Evolutionary conservation across 2,797 vertebrate genomes (phyloP).

Genomic region (Sebastes matsubarae): DNA sequence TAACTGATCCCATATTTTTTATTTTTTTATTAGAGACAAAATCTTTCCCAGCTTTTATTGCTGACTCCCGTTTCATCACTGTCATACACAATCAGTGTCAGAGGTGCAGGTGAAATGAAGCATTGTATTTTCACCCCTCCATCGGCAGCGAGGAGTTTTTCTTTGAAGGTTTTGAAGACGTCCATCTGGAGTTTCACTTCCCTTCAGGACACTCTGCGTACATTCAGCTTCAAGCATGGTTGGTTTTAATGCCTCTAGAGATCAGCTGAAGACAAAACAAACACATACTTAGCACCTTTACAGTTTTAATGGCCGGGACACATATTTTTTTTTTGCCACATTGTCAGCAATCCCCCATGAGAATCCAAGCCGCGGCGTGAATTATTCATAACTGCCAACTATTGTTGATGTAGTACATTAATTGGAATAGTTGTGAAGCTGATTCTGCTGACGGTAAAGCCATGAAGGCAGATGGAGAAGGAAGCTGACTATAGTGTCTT

Average conservation of each 20-base stretch:
- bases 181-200: conserved; percentile 14
- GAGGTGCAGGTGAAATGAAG: neutral
- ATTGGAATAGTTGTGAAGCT: neutral
- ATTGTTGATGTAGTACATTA: neutral
- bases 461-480: neutral
- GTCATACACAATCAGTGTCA: neutral
- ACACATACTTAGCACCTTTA: neutral
- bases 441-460: conserved; percentile 13
- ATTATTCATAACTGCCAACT: conserved; percentile 17
- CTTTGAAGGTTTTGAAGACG: neutral
- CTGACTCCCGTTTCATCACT: neutral
- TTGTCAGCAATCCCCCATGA: neutral
- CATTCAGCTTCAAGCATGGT: neutral
- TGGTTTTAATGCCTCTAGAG: neutral
- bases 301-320: neutral
- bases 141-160: neutral
- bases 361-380: neutral
- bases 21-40: neutral
- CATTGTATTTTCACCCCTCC: neutral
- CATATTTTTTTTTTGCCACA: neutral
- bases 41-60: neutral
- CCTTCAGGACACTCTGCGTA: neutral
- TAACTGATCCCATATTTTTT: neutral
- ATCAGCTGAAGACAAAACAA: conserved; percentile 10
- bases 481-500: neutral